A percentile compares a stretch with the other conserved stretches of the same genome.
Evolutionary conservation across 30 jellyfish, hydroid and myxozoan genomes (phyloP).

Genomic region (Nemopilema nomurai): DNA sequence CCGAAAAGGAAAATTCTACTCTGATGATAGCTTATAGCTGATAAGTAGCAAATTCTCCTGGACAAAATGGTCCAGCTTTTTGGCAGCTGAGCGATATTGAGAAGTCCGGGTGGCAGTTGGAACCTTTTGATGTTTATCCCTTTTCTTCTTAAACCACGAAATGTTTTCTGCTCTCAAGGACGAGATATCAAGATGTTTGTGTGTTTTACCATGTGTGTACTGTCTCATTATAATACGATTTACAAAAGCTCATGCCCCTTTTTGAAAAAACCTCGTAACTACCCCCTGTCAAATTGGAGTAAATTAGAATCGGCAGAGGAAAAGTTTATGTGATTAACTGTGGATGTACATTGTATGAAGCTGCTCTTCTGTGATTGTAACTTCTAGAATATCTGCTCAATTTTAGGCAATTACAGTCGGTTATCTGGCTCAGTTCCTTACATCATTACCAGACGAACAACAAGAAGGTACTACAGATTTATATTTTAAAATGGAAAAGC

Average conservation of each 20-base stretch:
- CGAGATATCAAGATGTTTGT: not conserved
- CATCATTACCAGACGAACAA: constrained; percentile 45
- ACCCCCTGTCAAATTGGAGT: no score
- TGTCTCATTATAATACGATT: not conserved
- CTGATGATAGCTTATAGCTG: no score
- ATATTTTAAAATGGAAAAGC: not conserved
- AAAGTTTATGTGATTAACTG: no score
- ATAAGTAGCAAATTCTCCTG: no score
- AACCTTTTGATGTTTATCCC: not conserved
- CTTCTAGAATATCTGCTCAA: not conserved
- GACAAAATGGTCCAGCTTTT: no score
- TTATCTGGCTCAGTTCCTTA: constrained; percentile 18
- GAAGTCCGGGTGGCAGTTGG: no score
- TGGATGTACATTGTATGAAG: no score
- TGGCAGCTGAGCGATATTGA: no score
- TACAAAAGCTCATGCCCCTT: not conserved
- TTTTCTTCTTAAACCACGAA: not conserved
- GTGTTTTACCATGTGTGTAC: not conserved
- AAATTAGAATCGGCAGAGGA: no score
- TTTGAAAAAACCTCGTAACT: not conserved
- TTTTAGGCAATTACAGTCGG: constrained; percentile 31
- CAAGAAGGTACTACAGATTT: constrained; percentile 29
- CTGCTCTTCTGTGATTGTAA: not conserved
- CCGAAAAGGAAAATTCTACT: no score
- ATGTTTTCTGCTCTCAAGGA: not conserved